Percentiles rank a stretch among this genome's conserved stretches.
Evolutionary conservation across 2,113 vertebrate species (phyloP).

Genomic region (Sinocyclocheilus rhinocerous): DNA sequence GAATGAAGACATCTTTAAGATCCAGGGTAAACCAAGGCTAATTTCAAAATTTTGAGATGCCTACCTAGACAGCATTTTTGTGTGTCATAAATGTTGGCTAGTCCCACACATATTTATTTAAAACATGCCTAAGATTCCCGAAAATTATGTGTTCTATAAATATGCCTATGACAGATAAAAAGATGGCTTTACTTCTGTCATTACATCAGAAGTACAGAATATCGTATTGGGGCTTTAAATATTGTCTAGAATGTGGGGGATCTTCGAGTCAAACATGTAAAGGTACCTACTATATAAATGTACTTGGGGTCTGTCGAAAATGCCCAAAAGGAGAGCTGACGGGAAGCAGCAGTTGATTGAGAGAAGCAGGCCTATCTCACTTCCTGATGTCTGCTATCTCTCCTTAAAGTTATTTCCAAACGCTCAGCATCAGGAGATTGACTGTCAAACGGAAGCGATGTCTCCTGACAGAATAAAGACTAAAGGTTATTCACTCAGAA

Average conservation of each 20-base stretch:
- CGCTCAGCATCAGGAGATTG: slow-evolving; percentile 1
- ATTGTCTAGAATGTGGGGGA: no score
- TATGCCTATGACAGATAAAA: no score
- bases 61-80: no score
- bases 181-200: no score
- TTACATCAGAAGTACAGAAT: no score
- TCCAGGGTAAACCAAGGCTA: no score
- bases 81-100: not conserved
- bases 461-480: slow-evolving; percentile 39
- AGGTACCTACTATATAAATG: no score
- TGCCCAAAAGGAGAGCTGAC: not conserved
- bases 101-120: not conserved
- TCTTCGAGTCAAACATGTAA: no score
- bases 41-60: no score
- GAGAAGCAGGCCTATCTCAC: not conserved
- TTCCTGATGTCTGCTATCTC: not conserved
- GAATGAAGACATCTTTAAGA: no score
- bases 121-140: not conserved
- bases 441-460: slow-evolving; percentile 1
- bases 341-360: slow-evolving; percentile 16
- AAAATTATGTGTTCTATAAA: no score
- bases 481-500: slow-evolving; percentile 19
- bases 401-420: slow-evolving; percentile 31
- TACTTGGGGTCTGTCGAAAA: not conserved
- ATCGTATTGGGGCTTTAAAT: no score